Evolutionary conservation across 2,888 invertebrate genomes (phyloP), one percentile per base, ranked within the genome.

Genomic region (Eilema depressum): DNA sequence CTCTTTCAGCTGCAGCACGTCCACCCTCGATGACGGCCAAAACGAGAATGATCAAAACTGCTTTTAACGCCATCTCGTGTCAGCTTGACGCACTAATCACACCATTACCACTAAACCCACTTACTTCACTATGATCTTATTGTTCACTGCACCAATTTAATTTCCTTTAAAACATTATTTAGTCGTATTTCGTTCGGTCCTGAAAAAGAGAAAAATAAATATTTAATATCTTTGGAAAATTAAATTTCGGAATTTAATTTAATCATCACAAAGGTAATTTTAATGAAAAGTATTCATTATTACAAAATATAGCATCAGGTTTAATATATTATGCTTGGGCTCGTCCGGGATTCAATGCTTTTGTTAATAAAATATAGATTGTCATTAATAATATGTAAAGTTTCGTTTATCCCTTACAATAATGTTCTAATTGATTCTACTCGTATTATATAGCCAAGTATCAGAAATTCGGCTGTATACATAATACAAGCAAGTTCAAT

Each of bases 61-160:
- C 72, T 81, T 86, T 86, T 70, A 84, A 74, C 85, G 89, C 89
- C 89, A 89, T 89, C 83, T 88, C 80, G 83, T 81, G 75, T 73
- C 74, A 69, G 73, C 75, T 75, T 72, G 63, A 28, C 63, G 69
- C 84, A 85, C 85, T 81, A 71, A 80, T 85, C 83, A 86, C 85
- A 86, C 75, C 83, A 86, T 86, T 80, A 87, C 83, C 85, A 87
- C 83, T 74, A 73, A 78, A 80, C 80, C 73, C 70, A 61, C 59
- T 33, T 60, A 67, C 76, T 70, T 41, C 71, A 71, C 67, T 57
- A 30, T 71, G 73, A 74, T 75, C 63, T 53, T 63, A 59, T 72
- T 73, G 25, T 67, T 72, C 80, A 81, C 80, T 70, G 73, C 81
- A 78, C 80, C 78, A 47, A 30, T 20, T 62, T 65, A 67, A 70